Percentiles rank a stretch among this genome's conserved stretches.
Evolutionary conservation across 2,888 invertebrate genomes (phyloP).

Genomic region (Nymphalis c-album): DNA sequence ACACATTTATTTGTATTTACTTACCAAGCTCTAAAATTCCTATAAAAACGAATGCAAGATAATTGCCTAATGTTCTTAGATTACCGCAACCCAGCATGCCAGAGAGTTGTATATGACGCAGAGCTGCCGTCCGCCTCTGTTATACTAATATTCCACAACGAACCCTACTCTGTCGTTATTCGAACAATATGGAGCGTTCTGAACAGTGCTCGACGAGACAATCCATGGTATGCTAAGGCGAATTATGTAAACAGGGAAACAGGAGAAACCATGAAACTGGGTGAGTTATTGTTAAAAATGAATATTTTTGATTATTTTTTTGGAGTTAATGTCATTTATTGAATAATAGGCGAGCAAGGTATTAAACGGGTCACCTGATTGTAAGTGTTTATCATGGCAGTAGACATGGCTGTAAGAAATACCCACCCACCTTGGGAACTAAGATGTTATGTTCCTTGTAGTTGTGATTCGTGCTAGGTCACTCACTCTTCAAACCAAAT

Average conservation of each 20-base stretch:
- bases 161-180: constrained; percentile 91
- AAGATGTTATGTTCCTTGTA: too few species aligned
- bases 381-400: too few species aligned
- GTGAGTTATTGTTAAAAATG: constrained; percentile 45
- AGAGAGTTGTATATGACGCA: constrained; percentile 69
- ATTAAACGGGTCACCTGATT: too few species aligned
- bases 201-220: constrained; percentile 83
- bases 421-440: too few species aligned
- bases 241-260: constrained; percentile 56
- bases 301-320: background rate
- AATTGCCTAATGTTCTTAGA: constrained; percentile 47
- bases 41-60: background rate
- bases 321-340: background rate
- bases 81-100: constrained; percentile 69
- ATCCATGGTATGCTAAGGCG: constrained; percentile 61
- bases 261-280: constrained; percentile 55
- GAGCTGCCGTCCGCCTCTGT: constrained; percentile 88
- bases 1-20: too few species aligned
- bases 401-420: too few species aligned
- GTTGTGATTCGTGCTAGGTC: too few species aligned
- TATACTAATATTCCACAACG: constrained; percentile 94
- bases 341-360: background rate
- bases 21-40: too few species aligned
- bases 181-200: constrained; percentile 95
- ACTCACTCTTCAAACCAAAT: too few species aligned